Percentiles rank a stretch among this genome's conserved stretches.
Evolutionary conservation across 2,113 vertebrate genomes (phyloP).

Genomic region (Cairina moschata): DNA sequence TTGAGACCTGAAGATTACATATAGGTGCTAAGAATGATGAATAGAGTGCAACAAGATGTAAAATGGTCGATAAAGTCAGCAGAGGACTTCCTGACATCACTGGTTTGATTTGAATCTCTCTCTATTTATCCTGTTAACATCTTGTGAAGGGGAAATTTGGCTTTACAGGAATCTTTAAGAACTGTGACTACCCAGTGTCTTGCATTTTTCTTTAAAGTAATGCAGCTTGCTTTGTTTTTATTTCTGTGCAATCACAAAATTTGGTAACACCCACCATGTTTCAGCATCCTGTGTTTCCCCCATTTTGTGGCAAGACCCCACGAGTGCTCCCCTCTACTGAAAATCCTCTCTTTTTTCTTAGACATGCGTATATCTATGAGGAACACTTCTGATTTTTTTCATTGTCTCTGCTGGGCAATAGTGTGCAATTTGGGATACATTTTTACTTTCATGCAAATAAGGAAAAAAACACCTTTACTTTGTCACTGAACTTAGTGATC

Average conservation of each 20-base stretch:
- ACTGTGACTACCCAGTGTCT: neutral
- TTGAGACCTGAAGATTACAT: neutral
- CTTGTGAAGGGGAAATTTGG: neutral
- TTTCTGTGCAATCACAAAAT: conserved; percentile 13
- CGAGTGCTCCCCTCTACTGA: neutral
- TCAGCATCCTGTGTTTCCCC: neutral
- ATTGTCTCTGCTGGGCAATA: neutral
- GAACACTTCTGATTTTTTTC: neutral
- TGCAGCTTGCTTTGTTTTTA: conserved; percentile 28
- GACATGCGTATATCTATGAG: neutral
- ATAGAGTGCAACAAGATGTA: neutral
- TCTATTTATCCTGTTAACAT: neutral
- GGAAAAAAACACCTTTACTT: neutral
- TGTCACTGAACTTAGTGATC: neutral
- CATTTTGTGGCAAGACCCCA: neutral
- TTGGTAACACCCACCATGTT: rapidly evolving
- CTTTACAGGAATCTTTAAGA: neutral
- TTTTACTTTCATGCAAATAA: neutral
- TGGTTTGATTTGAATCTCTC: neutral
- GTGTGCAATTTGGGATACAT: neutral
- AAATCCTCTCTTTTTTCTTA: too few species aligned
- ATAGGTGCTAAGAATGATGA: neutral
- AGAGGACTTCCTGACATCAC: neutral
- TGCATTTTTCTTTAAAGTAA: neutral
- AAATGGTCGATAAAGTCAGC: neutral